Conservation (phyloP, 2,888 invertebrate species). For the Melieria omissa region DNA sequence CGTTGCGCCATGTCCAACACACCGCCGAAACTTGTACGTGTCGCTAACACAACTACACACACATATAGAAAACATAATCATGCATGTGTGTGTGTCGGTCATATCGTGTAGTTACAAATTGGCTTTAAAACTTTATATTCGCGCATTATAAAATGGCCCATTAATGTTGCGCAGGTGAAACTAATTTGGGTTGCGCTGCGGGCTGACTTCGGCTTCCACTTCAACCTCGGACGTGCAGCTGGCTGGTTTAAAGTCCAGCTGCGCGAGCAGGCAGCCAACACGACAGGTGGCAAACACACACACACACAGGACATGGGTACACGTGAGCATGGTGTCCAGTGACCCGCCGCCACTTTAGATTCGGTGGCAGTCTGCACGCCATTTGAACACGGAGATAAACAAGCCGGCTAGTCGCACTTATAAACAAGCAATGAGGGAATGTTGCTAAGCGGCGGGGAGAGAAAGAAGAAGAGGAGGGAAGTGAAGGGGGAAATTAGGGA, state of each 20-base stretch:
- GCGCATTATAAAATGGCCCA: constrained; percentile 10
- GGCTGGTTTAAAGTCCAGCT: not conserved
- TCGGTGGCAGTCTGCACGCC: constrained; percentile 33
- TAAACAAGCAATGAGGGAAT: not conserved
- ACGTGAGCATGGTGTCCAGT: constrained; percentile 56
- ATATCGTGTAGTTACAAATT: constrained; percentile 7
- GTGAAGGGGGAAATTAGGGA: no score
- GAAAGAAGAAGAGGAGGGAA: no score
- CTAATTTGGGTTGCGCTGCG: not conserved
- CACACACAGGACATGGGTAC: constrained; percentile 41
- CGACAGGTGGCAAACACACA: not conserved
- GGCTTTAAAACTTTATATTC: constrained; percentile 32
- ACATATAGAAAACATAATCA: not conserved
- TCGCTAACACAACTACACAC: no score
- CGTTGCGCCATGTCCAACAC: no score
- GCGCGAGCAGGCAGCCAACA: not conserved
- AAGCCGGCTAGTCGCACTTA: not conserved
- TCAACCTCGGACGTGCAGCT: not conserved
- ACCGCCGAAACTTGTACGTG: no score
- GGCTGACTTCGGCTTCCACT: not conserved
- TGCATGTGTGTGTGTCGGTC: constrained; percentile 1
- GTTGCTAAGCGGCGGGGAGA: not conserved
- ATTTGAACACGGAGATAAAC: not conserved
- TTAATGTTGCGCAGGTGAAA: constrained; percentile 15
- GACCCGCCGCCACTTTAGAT: constrained; percentile 35